Conservation (phyloP, 1,140 invertebrate species). For the Palaemon carinicauda region DNA sequence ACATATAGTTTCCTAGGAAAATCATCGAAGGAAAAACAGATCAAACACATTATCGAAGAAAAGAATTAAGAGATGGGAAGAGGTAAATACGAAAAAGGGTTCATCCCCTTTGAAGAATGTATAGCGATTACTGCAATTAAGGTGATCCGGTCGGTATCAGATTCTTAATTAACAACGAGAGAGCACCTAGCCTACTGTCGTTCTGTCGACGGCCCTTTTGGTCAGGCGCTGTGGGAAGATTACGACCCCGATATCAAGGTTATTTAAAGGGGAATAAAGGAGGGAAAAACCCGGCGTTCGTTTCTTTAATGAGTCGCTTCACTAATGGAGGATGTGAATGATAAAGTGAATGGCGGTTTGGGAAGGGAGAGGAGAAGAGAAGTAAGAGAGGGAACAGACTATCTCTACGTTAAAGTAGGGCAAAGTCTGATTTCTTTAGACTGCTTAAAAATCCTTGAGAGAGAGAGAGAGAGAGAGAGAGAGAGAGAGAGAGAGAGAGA, state of each 20-base stretch:
- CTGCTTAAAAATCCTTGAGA: too few relatives aligned
- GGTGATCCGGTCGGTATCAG: slow-evolving; percentile 38
- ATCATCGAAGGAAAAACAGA: too few relatives aligned
- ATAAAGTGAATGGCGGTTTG: slow-evolving; percentile 15
- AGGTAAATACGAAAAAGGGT: neutral
- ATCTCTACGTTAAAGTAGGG: too few relatives aligned
- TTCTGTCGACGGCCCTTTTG: slow-evolving; percentile 47
- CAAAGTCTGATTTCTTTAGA: too few relatives aligned
- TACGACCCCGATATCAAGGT: slow-evolving; percentile 33
- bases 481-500: too few relatives aligned
- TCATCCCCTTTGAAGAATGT: neutral
- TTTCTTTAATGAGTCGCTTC: slow-evolving; percentile 48
- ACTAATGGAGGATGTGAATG: slow-evolving; percentile 35
- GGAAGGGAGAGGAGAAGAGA: neutral
- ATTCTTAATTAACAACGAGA: slow-evolving; percentile 52
- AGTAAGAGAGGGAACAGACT: neutral
- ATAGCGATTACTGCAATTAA: slow-evolving; percentile 54
- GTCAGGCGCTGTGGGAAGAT: slow-evolving; percentile 45
- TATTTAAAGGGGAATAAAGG: slow-evolving; percentile 32
- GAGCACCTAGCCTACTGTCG: slow-evolving; percentile 49
- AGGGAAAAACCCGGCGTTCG: slow-evolving; percentile 10
- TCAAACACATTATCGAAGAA: neutral
- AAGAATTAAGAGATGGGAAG: neutral
- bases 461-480: too few relatives aligned
- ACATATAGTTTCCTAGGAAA: too few relatives aligned